Base-by-base conservation (phyloP, 1,140 invertebrate species). In the Lordiphosa clarofinis region DNA sequence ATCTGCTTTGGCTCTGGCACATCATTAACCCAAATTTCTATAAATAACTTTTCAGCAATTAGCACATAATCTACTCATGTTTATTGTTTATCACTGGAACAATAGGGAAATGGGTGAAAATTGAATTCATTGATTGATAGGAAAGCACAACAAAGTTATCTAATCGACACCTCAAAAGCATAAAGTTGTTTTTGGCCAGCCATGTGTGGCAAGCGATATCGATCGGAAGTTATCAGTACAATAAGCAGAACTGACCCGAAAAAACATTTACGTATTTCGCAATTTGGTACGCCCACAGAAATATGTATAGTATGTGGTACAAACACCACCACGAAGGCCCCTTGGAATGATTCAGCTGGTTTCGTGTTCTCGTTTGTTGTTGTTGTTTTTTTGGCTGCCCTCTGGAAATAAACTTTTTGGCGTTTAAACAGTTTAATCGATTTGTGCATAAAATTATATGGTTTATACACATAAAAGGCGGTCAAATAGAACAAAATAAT, bases 11-110 rank as follows among this genome's bases (percentile, higher is more conserved):
- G 57, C 61, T 69, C 66, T 55, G 13, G 52, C 66, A 72, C 78
- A 50, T 82, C 78, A 82, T 82, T 82, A 84, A 84, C 76, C 76
- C 78, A 81, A 82, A 82, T 82, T 73, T 61, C 76, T 82, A 75
- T 67, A 65, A 82, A 81, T 76, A 82, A 63, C 56, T 73, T 59
- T 78, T 56, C 57, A 59, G 69, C 76, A 65, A 82, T 71, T 62
- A 63, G 49, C 12, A 44, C 21, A 44, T 44, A 40, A 7, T 44
- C 21, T 11, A 28, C 19, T 28, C 21, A 11, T 31, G n/a, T 44
- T 11, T 44, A 12, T 44, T 31, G 38, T 28, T 31, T 21, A 44
- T 44, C 42, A 44, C 5, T 31, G 24, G 31, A 46, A 46, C 28
- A 28, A 31, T 31, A 13, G 11, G 43, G 11, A 46, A 46, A 31